Base-by-base conservation (phyloP, 1,140 invertebrate species). In the Nixonia krombeini region DNA sequence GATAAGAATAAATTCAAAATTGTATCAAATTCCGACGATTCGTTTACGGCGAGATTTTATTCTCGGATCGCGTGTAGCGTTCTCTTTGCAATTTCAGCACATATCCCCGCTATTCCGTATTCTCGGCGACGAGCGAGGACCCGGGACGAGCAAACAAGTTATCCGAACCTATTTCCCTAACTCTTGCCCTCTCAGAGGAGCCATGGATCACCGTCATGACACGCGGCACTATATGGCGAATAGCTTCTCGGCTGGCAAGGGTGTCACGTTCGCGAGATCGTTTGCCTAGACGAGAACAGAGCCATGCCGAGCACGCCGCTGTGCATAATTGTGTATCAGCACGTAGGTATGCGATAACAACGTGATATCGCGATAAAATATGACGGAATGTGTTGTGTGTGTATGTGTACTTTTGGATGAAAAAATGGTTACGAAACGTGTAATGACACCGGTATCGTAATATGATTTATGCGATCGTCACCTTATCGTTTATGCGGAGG, bases 321-420 rank as follows among this genome's bases (percentile, higher is more conserved):
- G 78, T 78, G 83, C 83, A 85, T 85, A 85, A 85, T 85, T 83
- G 82, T 81, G 78, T 82, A 84, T 83, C 79, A 85, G 83, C 83
- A 85, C 80, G 73, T 72, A 74, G 70, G 70, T 76, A 78, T 79
- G 79, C 71, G 61, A 75, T 64, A 59, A 65, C 71, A 58, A 67
- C 76, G 79, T 80, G 79, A 85, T 85, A 85, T 84, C 78, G 77
- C 79, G 80, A 85, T 83, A 78, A 84, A 84, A 70, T 70, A 70
- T 70, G 61, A 61, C 61, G 56, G 56, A 65, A 70, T n/a, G 56
- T 70, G 51, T 51, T 58, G 37, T 57, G 65, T 70, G 62, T 70
- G 61, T 70, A 70, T 70, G 62, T 66, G 65, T 70, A 57, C 49
- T 44, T 47, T 58, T 53, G 41, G 57, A 70, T 62, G 62, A 66